Base-by-base conservation (phyloP, 1,140 invertebrate genomes). In the Venturia canescens region DNA sequence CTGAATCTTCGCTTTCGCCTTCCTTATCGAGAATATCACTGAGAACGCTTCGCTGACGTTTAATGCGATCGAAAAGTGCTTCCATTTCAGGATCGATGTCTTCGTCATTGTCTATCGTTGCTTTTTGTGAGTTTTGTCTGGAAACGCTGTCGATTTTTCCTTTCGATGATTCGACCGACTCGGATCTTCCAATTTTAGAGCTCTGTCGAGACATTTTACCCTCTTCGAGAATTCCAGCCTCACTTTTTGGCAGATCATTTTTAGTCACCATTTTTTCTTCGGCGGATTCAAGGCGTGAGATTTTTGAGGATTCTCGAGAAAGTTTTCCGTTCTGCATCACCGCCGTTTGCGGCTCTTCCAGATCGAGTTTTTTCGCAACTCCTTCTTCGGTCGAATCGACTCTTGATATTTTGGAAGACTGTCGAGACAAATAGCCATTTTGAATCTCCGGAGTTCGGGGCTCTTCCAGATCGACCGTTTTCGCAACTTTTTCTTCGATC, bases 21-120 rank as follows among this genome's bases (percentile, higher is more conserved):
- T 94, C 93, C 86, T 94, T 93, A 87, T 93, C 94, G 79, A 95
- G 89, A 83, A 96, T 95, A 88, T 96, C 94, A 82, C 94, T 94
- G 83, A 96, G 91, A 84, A 95, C 93, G 88, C 93, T 94, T 87
- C 95, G 93, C 88, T 96, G 94, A 85, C 93, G 93, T 88, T 94
- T 93, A 83, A 94, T 94, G 82, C 94, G 92, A 86, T 92, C 93
- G 26, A 96, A 91, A 66, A 96, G 90, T 79, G 92, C 93, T 87
- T 94, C 94, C 81, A 95, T 90, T 48, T 93, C 92, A 53, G 93
- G 92, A 85, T 95, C 94, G 2, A 88, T 91, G 63, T 93, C 93
- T 67, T 93, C 93, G 23, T 93, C 91, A 57, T 87, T 87, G 13
- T 83, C 83, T 82, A 72, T 63, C 7, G 81, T 34, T 13, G 80